These are phyloP conservation scores for Drosophila ohnishii DNA, from an alignment of 1,140 invertebrate species.

Conservation along the genomic window DNA sequence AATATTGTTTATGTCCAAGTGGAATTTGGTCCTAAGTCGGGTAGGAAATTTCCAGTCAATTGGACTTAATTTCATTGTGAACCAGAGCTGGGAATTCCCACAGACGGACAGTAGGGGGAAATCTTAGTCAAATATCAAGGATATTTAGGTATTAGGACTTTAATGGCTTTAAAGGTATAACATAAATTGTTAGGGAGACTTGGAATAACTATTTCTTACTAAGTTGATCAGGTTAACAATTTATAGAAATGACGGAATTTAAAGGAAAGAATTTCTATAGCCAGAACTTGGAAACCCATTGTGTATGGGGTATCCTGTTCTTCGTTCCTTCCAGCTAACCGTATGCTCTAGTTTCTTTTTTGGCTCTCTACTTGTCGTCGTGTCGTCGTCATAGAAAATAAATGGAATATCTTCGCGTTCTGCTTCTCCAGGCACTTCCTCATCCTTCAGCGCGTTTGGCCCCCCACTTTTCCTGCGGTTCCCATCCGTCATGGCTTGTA, in stretches of 20 bases:
- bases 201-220: neutral
- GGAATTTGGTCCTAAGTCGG: slow-evolving; percentile 10
- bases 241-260: neutral
- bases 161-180: neutral
- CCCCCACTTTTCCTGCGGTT: slow-evolving; percentile 38
- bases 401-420: slow-evolving; percentile 63
- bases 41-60: slow-evolving; percentile 6
- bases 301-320: slow-evolving; percentile 17
- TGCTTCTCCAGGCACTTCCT: slow-evolving; percentile 38
- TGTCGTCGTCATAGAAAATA: slow-evolving; percentile 66
- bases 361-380: slow-evolving; percentile 47
- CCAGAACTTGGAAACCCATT: neutral
- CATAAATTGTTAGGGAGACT: too few species aligned
- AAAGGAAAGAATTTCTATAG: neutral
- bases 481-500: slow-evolving; percentile 47
- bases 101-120: neutral
- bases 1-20: slow-evolving; percentile 19
- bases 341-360: slow-evolving; percentile 16
- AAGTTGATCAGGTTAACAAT: neutral
- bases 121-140: neutral
- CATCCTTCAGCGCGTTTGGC: slow-evolving; percentile 13
- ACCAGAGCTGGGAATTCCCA: slow-evolving; percentile 8
- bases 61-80: slow-evolving; percentile 16
- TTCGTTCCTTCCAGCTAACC: slow-evolving; percentile 10
- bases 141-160: neutral